Base-by-base conservation (phyloP, 1,140 invertebrate species). In the Drosophila setifemur region DNA sequence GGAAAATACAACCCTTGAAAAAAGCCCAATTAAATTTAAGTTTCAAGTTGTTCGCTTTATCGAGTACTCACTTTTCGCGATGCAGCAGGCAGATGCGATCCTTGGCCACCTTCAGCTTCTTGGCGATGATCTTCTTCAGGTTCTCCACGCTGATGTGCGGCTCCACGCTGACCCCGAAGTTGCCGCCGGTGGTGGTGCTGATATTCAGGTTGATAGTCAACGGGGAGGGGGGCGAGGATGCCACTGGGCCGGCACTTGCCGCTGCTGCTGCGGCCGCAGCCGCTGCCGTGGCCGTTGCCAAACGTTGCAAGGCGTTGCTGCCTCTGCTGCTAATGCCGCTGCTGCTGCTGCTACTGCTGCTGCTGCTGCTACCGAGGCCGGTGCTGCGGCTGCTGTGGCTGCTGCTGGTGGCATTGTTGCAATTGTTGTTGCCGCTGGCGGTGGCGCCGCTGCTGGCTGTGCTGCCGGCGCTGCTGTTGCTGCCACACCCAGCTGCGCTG, bases 71-170 rank as follows among this genome's bases (percentile, higher is more conserved):
- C 97, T 96, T 97, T 91, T 98, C 96, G 74, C 96, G 94, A 91
- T 97, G 95, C 53, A 98, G 93, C 79, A 98, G 92, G 91, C 96
- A 96, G 91, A 98, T 97, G 88, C 96, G 94, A 92, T 97, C 96
- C 91, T 97, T 97, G 68, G 95, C 94, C 87, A 98, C 95, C 93
- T 96, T 97, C 57, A 98, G 92, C 90, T 94, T 95, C 91, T 97
- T 97, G n/a, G 96, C 96, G 76, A 98, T 95, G 40, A 96, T 93
- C 91, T 96, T 96, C 91, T 98, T 97, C 9, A 98, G 93, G 89
- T 95, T 95, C 79, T 97, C 96, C 43, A 98, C 94, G 60, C 94
- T 96, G 70, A 96, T 95, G 79, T 94, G 93, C 64, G 93, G 93
- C 68, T 95, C 94, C 52, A 97, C 93, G 57, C 93, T 94, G 67